phyloP scores from a whole-genome alignment of 1,140 invertebrate genomes.

The Heliconius hewitsoni region DNA sequence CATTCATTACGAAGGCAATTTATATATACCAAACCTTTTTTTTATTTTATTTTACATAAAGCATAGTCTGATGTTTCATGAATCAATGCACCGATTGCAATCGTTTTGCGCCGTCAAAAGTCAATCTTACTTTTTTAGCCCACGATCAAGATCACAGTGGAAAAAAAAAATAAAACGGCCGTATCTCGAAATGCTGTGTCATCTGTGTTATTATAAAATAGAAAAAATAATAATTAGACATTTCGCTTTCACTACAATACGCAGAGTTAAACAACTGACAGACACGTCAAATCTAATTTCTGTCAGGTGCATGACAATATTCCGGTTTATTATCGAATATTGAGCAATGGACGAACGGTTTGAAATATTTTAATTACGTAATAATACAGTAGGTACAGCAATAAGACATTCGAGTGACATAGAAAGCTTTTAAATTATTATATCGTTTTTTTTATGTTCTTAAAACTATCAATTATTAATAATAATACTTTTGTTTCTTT shows the following conservation, averaged over 20 bases:
- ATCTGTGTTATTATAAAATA: constrained; percentile 72
- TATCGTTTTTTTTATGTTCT: background rate
- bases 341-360: constrained; percentile 24
- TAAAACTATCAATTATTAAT: too few relatives aligned
- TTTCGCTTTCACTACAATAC: constrained; percentile 73
- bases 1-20: constrained; percentile 47
- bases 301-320: constrained; percentile 58
- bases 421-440: background rate
- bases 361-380: constrained; percentile 21
- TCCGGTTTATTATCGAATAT: constrained; percentile 58
- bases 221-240: constrained; percentile 70
- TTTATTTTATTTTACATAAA: constrained; percentile 32
- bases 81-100: constrained; percentile 46
- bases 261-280: constrained; percentile 64
- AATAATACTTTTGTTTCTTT: too few relatives aligned
- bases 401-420: background rate
- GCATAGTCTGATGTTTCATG: constrained; percentile 46
- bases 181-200: constrained; percentile 60
- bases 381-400: background rate
- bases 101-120: constrained; percentile 49
- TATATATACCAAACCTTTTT: constrained; percentile 42
- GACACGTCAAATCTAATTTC: constrained; percentile 65
- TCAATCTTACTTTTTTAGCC: constrained; percentile 55
- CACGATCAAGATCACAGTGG: constrained; percentile 47
- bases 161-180: constrained; percentile 43